Evolutionary conservation across 2,888 invertebrate species (phyloP).

Genomic region (Philonicus albiceps): DNA sequence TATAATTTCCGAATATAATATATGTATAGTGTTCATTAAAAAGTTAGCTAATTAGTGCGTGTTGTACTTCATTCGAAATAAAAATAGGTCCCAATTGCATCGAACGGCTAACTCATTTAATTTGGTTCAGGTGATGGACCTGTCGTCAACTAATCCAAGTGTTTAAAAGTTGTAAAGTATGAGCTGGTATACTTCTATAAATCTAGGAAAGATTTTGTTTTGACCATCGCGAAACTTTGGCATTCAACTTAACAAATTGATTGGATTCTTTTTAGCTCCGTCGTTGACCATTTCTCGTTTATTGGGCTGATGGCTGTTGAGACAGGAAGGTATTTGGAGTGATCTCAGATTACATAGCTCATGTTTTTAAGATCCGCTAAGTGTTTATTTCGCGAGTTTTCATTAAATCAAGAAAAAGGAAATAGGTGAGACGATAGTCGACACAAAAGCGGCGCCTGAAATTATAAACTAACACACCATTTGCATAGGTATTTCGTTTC

Average conservation of each 20-base stretch:
- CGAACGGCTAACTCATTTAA: not conserved
- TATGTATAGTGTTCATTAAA: too few species aligned
- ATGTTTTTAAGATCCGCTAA: not conserved
- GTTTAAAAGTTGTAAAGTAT: not conserved
- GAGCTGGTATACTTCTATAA: not conserved
- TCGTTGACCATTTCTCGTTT: not conserved
- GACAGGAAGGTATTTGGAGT: not conserved
- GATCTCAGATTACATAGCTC: not conserved
- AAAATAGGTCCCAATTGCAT: not conserved
- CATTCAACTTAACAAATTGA: not conserved
- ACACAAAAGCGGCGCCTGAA: not conserved
- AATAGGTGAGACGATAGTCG: not conserved
- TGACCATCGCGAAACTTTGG: not conserved
- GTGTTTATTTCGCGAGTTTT: not conserved
- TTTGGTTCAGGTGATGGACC: not conserved
- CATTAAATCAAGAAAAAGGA: not conserved
- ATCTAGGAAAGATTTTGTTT: not conserved
- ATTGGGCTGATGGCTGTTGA: not conserved
- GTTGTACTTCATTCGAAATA: too few species aligned
- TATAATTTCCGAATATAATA: too few species aligned
- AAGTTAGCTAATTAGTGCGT: too few species aligned
- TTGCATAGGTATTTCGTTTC: constrained; percentile 1
- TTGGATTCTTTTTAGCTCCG: not conserved
- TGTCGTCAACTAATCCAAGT: not conserved
- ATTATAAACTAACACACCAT: not conserved